Evolutionary conservation across 1,140 invertebrate species (phyloP).

Genomic region (Dufourea novaeangliae): DNA sequence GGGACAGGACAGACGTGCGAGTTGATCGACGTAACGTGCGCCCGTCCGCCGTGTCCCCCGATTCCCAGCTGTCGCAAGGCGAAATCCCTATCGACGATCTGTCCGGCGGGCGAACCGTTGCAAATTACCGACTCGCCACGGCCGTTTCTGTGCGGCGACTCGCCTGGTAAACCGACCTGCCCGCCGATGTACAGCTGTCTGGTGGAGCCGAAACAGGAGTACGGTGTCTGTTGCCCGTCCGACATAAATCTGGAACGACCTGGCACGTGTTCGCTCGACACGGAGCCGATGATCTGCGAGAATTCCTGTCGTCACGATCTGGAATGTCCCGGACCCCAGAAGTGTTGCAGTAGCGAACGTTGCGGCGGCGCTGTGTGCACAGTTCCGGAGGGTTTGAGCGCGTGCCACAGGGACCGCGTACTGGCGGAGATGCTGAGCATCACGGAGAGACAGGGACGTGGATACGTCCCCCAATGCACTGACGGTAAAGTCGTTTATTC

Average conservation of each 20-base stretch:
- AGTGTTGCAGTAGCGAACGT: constrained; percentile 88
- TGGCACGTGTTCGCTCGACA: constrained; percentile 86
- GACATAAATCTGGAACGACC: constrained; percentile 88
- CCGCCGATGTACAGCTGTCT: constrained; percentile 90
- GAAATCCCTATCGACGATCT: constrained; percentile 86
- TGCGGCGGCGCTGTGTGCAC: constrained; percentile 83
- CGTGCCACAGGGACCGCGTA: constrained; percentile 89
- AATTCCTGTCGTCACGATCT: constrained; percentile 88
- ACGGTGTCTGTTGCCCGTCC: constrained; percentile 93
- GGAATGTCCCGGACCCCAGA: constrained; percentile 90
- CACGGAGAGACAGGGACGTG: constrained; percentile 89
- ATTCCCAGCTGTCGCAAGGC: constrained; percentile 89
- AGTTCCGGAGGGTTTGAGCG: constrained; percentile 73
- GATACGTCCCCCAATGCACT: constrained; percentile 91
- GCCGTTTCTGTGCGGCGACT: constrained; percentile 91
- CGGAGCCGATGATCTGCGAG: constrained; percentile 83
- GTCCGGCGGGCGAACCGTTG: constrained; percentile 90
- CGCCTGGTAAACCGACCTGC: constrained; percentile 90
- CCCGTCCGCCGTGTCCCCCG: constrained; percentile 89
- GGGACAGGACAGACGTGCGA: constrained; percentile 87
- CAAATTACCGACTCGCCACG: constrained; percentile 88
- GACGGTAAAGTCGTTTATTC: no score
- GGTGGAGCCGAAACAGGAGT: constrained; percentile 90
- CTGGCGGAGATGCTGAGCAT: constrained; percentile 89
- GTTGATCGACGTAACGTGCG: constrained; percentile 89